Conservation (phyloP, 2,797 vertebrate species). For the Tachyglossus aculeatus region DNA sequence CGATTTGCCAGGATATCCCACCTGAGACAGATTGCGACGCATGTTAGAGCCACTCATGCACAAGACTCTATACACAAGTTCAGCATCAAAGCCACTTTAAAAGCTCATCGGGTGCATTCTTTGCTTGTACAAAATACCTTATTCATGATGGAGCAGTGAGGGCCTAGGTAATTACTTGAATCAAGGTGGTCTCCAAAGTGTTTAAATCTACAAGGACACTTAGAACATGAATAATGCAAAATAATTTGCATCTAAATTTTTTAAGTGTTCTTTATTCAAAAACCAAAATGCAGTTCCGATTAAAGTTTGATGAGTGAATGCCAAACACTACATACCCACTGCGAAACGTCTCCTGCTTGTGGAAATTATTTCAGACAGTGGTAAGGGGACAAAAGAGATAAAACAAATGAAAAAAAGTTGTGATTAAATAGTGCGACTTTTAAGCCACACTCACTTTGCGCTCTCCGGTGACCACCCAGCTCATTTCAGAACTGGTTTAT, state of each 20-base stretch:
- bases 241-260: conserved; percentile 99
- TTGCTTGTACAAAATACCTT: conserved; percentile 99
- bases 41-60: conserved; percentile 92
- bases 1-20: conserved; percentile 84
- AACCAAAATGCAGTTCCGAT: conserved; percentile 93
- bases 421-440: conserved; percentile 74
- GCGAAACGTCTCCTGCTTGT: conserved; percentile 86
- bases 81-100: conserved; percentile 97
- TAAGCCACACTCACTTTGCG: conserved; percentile 59
- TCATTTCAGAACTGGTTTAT: conserved; percentile 52
- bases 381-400: conserved; percentile 79
- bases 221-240: conserved; percentile 98
- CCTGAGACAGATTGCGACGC: conserved; percentile 91
- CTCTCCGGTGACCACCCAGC: conserved; percentile 55
- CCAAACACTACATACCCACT: conserved; percentile 84
- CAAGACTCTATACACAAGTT: conserved; percentile 93
- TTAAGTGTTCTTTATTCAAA: conserved; percentile 99
- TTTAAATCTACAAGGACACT: conserved; percentile 99
- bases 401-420: conserved; percentile 62
- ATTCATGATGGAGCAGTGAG: conserved; percentile 95
- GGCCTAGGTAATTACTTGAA: conserved; percentile 99
- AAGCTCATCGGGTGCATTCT: conserved; percentile 95
- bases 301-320: conserved; percentile 99
- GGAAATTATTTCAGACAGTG: conserved; percentile 94
- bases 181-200: conserved; percentile 99